phyloP scores from a whole-genome alignment of 2,888 invertebrate species.

The Theristus sp. region DNA sequence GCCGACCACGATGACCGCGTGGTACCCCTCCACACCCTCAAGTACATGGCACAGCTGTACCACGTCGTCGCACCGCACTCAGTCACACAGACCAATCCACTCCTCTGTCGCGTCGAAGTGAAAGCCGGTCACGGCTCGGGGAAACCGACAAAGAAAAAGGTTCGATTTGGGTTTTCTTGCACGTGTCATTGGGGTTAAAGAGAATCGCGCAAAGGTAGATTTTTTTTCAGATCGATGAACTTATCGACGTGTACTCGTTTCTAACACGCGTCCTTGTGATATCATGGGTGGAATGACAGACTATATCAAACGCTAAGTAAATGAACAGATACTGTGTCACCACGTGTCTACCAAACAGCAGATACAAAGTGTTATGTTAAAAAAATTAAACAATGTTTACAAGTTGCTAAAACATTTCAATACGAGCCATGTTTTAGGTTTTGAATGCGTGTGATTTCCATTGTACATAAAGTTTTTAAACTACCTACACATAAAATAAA shows the following conservation, averaged over 20 bases:
- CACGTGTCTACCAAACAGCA: not conserved
- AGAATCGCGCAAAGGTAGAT: no score
- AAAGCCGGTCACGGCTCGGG: conserved; percentile 93
- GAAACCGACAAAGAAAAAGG: conserved; percentile 81
- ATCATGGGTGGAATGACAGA: no score
- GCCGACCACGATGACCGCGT: conserved; percentile 97
- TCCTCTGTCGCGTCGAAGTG: conserved; percentile 72
- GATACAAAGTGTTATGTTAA: no score
- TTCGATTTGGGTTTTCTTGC: no score
- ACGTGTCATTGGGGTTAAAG: no score
- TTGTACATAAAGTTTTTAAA: no score
- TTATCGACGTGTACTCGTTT: conserved; percentile 70
- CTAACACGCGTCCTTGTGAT: conserved; percentile 52
- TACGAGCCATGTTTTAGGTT: no score
- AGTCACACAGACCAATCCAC: conserved; percentile 48
- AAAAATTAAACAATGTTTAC: no score
- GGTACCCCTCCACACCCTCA: conserved; percentile 86
- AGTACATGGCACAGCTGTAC: conserved; percentile 78
- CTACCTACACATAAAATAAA: no score
- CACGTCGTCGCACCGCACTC: conserved; percentile 34
- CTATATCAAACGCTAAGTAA: no score
- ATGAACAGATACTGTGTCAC: not conserved
- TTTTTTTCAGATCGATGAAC: conserved; percentile 60
- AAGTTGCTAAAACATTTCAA: no score
- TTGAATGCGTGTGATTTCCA: no score